Evolutionary conservation across 2,888 invertebrate genomes (phyloP).

Genomic region (Drosophila greeni): DNA sequence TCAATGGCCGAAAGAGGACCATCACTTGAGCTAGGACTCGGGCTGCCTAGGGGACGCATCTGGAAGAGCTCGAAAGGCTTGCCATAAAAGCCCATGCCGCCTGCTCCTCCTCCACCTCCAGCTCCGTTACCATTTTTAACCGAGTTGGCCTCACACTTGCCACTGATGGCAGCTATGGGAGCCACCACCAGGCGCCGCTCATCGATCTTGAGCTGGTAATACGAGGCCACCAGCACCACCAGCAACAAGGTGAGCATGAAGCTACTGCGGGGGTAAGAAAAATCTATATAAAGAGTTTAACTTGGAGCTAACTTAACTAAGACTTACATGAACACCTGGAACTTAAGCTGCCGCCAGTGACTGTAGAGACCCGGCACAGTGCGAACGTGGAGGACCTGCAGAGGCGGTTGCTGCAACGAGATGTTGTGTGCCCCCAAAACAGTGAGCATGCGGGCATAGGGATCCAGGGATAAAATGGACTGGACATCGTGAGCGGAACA

Average conservation of each 20-base stretch:
- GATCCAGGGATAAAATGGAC: conserved; percentile 78
- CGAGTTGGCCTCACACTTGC: conserved; percentile 61
- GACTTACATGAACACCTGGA: conserved; percentile 84
- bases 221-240: conserved; percentile 82
- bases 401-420: conserved; percentile 54
- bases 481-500: conserved; percentile 82
- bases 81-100: conserved; percentile 62
- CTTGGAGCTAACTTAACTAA: too few species aligned
- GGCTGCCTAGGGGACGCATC: conserved; percentile 75
- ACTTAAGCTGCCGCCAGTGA: conserved; percentile 82
- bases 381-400: conserved; percentile 82
- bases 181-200: conserved; percentile 55
- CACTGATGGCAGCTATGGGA: conserved; percentile 69
- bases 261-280: conserved; percentile 56
- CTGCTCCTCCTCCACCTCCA: not conserved
- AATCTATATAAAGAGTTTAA: too few species aligned
- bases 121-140: conserved; percentile 55
- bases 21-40: conserved; percentile 52
- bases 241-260: conserved; percentile 69
- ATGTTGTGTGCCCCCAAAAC: conserved; percentile 55
- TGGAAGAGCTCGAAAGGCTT: conserved; percentile 78
- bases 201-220: conserved; percentile 82
- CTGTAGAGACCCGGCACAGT: conserved; percentile 85
- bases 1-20: conserved; percentile 28
- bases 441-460: conserved; percentile 73